These are phyloP conservation scores for Macrochelys suwanniensis DNA, from an alignment of 2,797 vertebrate genomes.

Conservation along the genomic window DNA sequence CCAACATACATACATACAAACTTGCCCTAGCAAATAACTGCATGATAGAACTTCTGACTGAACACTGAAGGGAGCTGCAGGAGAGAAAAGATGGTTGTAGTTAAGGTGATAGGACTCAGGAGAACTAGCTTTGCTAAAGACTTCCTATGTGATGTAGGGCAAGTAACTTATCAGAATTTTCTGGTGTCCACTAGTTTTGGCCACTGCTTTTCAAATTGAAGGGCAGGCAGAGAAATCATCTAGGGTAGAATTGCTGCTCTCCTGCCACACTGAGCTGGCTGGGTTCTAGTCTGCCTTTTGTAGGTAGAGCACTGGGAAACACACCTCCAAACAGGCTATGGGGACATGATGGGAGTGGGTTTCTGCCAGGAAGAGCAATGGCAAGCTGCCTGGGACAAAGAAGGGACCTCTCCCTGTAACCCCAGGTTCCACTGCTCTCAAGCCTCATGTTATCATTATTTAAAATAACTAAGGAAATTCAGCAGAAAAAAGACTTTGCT, in stretches of 20 bases:
- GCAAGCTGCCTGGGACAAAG: background rate
- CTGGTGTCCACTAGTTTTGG: background rate
- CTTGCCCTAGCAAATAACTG: background rate
- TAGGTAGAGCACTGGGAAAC: background rate
- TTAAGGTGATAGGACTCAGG: background rate
- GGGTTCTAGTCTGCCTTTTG: background rate
- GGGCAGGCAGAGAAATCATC: background rate
- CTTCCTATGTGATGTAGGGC: fast-evolving
- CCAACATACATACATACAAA: background rate
- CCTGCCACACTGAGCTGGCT: background rate
- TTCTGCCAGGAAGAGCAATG: background rate
- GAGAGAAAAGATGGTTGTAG: background rate
- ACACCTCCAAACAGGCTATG: fast-evolving
- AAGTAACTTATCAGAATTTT: background rate
- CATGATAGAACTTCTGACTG: background rate
- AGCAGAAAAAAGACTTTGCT: background rate
- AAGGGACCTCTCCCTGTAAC: background rate
- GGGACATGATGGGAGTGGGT: background rate
- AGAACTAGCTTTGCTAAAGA: fast-evolving
- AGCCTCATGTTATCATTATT: background rate
- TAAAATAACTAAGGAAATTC: background rate
- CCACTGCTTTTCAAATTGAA: background rate
- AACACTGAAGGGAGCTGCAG: background rate
- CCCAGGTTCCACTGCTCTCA: background rate
- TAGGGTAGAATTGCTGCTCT: background rate